Percentiles rank a stretch among this genome's conserved stretches.
Evolutionary conservation across 1,140 invertebrate genomes (phyloP).

Genomic region (Saxidomus purpurata): DNA sequence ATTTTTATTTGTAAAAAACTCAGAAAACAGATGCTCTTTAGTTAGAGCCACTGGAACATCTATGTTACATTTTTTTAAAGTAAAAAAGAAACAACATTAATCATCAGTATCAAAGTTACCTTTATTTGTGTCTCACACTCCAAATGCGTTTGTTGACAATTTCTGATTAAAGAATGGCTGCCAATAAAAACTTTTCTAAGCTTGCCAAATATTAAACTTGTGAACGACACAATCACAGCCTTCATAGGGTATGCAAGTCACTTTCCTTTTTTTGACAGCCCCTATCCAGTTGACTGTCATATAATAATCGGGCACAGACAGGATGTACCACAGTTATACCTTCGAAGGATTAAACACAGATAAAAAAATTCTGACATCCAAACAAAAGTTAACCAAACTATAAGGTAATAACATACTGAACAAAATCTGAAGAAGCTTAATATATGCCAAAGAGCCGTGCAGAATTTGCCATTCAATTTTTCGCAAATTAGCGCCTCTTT

Average conservation of each 20-base stretch:
- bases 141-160: conserved; percentile 28
- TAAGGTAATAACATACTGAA: too few species aligned
- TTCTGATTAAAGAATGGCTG: conserved; percentile 33
- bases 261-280: too few species aligned
- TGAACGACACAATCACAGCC: not conserved
- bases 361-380: not conserved
- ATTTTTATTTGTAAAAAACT: too few species aligned
- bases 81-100: too few species aligned
- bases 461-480: conserved; percentile 5
- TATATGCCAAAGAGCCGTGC: not conserved
- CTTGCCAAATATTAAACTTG: not conserved
- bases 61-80: too few species aligned
- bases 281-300: not conserved
- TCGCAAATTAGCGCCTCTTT: conserved; percentile 13
- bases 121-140: not conserved
- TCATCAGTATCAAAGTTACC: too few species aligned
- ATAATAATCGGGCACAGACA: not conserved
- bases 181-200: conserved; percentile 21
- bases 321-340: too few species aligned
- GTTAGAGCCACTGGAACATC: too few species aligned
- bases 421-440: too few species aligned
- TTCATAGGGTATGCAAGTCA: not conserved
- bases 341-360: too few species aligned
- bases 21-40: too few species aligned
- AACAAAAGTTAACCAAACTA: not conserved